These are phyloP conservation scores for Psix sp. DNA, from an alignment of 1,140 invertebrate genomes.

Conservation along the genomic window DNA sequence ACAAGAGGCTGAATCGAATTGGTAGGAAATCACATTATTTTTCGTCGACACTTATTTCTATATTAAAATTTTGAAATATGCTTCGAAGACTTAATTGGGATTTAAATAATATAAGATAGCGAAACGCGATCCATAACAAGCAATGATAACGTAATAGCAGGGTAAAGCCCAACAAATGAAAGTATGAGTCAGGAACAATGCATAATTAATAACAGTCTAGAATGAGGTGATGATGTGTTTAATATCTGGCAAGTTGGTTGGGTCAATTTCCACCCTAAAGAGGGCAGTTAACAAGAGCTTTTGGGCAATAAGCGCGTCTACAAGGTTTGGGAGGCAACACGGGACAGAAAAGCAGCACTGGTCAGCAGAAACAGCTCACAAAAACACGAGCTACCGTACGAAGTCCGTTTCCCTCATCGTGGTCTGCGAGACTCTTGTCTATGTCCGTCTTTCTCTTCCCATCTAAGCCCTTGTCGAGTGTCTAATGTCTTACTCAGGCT, in stretches of 20 bases:
- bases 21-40: too few species aligned
- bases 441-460: constrained; percentile 33
- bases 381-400: constrained; percentile 69
- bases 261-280: constrained; percentile 63
- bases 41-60: too few species aligned
- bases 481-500: constrained; percentile 61
- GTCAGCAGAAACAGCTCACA: constrained; percentile 74
- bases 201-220: constrained; percentile 52
- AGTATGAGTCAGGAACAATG: constrained; percentile 38
- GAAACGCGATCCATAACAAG: constrained; percentile 8
- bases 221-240: constrained; percentile 57
- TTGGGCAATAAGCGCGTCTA: constrained; percentile 74
- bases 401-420: constrained; percentile 49
- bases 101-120: too few species aligned
- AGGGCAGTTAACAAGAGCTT: constrained; percentile 73
- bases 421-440: constrained; percentile 28
- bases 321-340: constrained; percentile 74
- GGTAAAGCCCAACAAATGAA: constrained; percentile 25
- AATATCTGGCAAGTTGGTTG: constrained; percentile 50
- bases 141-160: constrained; percentile 15
- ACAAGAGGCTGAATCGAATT: too few species aligned
- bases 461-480: constrained; percentile 49
- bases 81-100: too few species aligned
- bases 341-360: constrained; percentile 72
- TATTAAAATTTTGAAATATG: too few species aligned